Conservation (phyloP, 2,888 invertebrate species). For the Rhagonycha fulva region DNA sequence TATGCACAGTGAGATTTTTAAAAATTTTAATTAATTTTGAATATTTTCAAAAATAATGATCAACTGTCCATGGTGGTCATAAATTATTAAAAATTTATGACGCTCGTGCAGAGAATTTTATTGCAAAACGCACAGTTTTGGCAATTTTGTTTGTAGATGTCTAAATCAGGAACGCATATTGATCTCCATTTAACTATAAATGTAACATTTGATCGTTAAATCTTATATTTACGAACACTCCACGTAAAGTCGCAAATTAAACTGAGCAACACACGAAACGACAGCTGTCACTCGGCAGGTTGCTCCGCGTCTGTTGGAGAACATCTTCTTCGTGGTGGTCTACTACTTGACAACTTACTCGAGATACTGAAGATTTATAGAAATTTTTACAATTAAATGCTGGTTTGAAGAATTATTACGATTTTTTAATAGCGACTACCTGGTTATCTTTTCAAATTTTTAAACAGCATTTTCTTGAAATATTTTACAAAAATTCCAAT, state of each 20-base stretch:
- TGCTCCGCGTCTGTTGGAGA: constrained; percentile 44
- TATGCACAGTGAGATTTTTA: neutral
- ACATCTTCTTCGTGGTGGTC: constrained; percentile 52
- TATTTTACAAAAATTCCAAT: neutral
- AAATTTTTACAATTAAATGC: constrained; percentile 33
- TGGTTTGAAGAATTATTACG: constrained; percentile 29
- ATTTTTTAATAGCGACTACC: constrained; percentile 10
- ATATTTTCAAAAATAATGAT: neutral
- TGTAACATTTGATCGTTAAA: constrained; percentile 22
- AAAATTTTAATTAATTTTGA: neutral
- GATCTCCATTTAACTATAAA: constrained; percentile 17
- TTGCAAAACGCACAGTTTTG: neutral
- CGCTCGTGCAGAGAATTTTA: neutral
- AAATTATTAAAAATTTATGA: neutral
- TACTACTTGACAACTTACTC: constrained; percentile 34
- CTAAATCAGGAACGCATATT: neutral
- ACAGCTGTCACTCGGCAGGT: constrained; percentile 51
- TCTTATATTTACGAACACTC: constrained; percentile 23
- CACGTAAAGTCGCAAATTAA: constrained; percentile 29
- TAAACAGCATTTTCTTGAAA: neutral
- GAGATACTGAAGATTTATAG: constrained; percentile 36
- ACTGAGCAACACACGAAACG: constrained; percentile 33
- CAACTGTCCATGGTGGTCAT: neutral
- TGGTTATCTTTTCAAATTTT: neutral
- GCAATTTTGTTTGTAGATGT: neutral